These are phyloP conservation scores for Liasis olivaceus DNA, from an alignment of 2,797 vertebrate species.

Conservation along the genomic window DNA sequence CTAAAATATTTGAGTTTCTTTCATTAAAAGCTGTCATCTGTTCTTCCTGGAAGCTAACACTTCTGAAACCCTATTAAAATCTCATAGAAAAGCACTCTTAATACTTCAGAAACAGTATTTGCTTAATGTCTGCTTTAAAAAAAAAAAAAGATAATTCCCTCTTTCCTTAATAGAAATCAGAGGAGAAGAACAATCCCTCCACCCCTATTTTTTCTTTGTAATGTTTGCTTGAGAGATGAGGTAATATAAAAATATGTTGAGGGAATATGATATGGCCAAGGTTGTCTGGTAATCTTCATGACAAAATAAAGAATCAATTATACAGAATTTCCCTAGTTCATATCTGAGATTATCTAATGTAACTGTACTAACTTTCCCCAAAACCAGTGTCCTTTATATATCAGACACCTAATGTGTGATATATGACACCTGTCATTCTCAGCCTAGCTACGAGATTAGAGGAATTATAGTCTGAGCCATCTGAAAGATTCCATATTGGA, in stretches of 20 bases:
- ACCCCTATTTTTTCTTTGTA: neutral
- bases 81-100: conserved; percentile 2
- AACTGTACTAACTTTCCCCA: too few species aligned
- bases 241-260: neutral
- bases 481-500: too few species aligned
- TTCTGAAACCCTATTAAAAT: neutral
- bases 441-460: too few species aligned
- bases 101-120: conserved; percentile 52
- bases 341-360: neutral
- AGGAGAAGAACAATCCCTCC: neutral
- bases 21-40: neutral
- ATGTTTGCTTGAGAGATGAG: neutral
- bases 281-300: too few species aligned
- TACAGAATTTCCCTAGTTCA: neutral
- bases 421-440: too few species aligned
- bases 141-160: neutral
- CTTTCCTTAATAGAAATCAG: neutral
- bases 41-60: neutral
- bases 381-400: too few species aligned
- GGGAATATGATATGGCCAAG: neutral
- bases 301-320: neutral
- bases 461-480: too few species aligned
- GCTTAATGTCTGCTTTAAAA: neutral
- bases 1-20: neutral
- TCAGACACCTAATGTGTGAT: too few species aligned